phyloP scores from a whole-genome alignment of 1,140 invertebrate genomes.

The Trachymyrmex septentrionalis region DNA sequence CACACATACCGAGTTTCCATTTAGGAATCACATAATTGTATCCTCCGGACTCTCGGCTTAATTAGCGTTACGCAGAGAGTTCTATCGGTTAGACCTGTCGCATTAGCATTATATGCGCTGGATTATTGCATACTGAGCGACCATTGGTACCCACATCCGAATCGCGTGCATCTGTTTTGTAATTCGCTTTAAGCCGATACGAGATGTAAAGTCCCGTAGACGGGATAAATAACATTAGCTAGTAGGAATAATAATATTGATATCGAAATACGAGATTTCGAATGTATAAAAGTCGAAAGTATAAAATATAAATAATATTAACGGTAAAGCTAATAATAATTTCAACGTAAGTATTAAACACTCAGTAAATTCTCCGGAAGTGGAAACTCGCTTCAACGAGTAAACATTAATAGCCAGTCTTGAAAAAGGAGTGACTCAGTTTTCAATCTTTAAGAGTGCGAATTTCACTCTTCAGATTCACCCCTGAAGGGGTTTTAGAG shows the following conservation, averaged over 20 bases:
- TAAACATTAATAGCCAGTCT: too few species aligned
- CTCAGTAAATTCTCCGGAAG: too few species aligned
- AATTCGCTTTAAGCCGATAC: not conserved
- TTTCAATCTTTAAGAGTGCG: too few species aligned
- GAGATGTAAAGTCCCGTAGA: not conserved
- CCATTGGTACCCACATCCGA: not conserved
- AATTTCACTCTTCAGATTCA: too few species aligned
- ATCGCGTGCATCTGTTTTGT: not conserved
- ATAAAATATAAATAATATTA: not conserved
- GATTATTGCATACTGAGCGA: slow-evolving; percentile 24
- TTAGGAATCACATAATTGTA: slow-evolving; percentile 57
- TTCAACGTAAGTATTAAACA: not conserved
- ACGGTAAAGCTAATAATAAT: not conserved
- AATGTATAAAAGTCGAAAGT: too few species aligned
- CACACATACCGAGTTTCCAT: slow-evolving; percentile 52
- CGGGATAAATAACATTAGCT: not conserved
- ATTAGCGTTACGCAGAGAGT: slow-evolving; percentile 40
- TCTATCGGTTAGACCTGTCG: slow-evolving; percentile 19
- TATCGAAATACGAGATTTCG: too few species aligned
- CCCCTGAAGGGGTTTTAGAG: too few species aligned
- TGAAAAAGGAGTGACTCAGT: too few species aligned
- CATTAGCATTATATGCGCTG: slow-evolving; percentile 45
- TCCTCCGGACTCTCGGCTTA: slow-evolving; percentile 22
- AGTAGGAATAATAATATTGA: too few species aligned
- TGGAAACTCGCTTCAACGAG: too few species aligned